phyloP scores from a whole-genome alignment of 2,797 vertebrate genomes.

The Manis pentadactyla region DNA sequence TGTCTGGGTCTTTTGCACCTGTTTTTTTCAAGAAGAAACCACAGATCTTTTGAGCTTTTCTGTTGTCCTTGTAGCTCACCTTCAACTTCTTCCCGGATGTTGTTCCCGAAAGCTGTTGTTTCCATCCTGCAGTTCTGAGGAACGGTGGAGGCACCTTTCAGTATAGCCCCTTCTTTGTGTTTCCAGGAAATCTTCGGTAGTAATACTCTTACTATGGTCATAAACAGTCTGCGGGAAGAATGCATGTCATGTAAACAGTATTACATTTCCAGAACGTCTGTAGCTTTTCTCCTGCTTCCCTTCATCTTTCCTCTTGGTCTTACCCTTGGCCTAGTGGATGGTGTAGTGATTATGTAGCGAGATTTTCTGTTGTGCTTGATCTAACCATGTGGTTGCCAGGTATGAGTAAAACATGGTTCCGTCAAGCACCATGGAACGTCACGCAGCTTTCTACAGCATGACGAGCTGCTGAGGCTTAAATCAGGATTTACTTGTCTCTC shows the following conservation, averaged over 20 bases:
- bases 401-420: constrained; percentile 99
- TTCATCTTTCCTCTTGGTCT: constrained; percentile 87
- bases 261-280: constrained; percentile 80
- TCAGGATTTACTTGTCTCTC: constrained; percentile 84
- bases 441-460: constrained; percentile 98
- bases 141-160: constrained; percentile 81
- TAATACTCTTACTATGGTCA: constrained; percentile 85
- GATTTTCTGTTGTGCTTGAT: constrained; percentile 99
- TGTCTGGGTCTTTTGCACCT: constrained; percentile 83
- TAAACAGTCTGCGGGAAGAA: constrained; percentile 86
- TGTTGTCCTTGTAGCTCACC: constrained; percentile 85
- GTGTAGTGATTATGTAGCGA: constrained; percentile 94
- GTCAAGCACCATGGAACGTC: constrained; percentile 99
- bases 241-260: constrained; percentile 86
- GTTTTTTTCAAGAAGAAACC: constrained; percentile 82
- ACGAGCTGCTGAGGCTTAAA: constrained; percentile 93
- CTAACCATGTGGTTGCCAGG: constrained; percentile 99
- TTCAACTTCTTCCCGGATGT: constrained; percentile 84
- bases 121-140: constrained; percentile 82
- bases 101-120: constrained; percentile 81
- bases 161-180: constrained; percentile 74
- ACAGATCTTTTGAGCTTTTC: constrained; percentile 84
- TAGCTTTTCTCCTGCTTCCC: constrained; percentile 80
- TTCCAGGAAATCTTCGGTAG: constrained; percentile 83
- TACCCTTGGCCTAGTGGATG: constrained; percentile 94